These are phyloP conservation scores for Columbina picui DNA, from an alignment of 2,113 vertebrate genomes.

Conservation along the genomic window DNA sequence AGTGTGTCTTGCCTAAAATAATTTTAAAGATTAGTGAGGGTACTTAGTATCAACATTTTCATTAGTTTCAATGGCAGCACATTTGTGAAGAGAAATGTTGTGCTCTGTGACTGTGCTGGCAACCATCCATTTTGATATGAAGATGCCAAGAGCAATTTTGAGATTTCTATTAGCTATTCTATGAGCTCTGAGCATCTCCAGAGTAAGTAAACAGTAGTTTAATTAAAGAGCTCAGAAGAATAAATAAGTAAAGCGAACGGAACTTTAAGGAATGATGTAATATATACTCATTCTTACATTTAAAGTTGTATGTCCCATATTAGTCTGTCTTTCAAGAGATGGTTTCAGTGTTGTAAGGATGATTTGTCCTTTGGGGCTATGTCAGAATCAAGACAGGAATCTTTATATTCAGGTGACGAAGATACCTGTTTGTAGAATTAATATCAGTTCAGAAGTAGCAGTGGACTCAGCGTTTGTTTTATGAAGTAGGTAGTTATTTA, in stretches of 20 bases:
- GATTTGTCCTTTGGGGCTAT: neutral
- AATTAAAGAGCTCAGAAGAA: neutral
- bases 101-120: neutral
- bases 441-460: neutral
- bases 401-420: neutral
- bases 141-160: neutral
- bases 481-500: neutral
- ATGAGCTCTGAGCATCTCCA: neutral
- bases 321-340: neutral
- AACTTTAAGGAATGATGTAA: neutral
- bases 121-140: neutral
- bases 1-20: neutral
- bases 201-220: neutral
- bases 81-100: neutral
- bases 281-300: neutral
- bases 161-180: neutral
- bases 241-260: neutral
- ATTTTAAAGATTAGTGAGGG: neutral
- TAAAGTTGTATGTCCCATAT: neutral
- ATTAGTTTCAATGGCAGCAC: neutral
- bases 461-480: neutral
- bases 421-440: neutral
- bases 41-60: neutral
- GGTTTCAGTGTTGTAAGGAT: neutral
- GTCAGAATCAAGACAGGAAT: neutral